Percentiles rank a stretch among this genome's conserved stretches.
Evolutionary conservation across 2,888 invertebrate genomes (phyloP).

Genomic region (Cancer borealis): DNA sequence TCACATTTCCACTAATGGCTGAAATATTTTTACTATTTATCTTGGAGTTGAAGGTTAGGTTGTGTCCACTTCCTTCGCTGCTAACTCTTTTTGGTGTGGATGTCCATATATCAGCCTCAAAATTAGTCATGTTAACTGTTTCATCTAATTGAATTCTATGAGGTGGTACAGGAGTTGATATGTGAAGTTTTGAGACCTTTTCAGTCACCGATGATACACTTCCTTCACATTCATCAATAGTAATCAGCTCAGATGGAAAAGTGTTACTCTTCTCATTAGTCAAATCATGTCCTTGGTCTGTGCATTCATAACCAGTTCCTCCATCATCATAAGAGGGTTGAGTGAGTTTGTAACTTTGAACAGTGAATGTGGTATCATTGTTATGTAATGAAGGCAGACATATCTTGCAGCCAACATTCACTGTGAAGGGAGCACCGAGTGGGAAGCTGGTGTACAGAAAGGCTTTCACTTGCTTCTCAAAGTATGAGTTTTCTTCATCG

Average conservation of each 20-base stretch:
- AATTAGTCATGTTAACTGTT: background rate
- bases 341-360: background rate
- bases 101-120: background rate
- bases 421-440: slow-evolving; percentile 61
- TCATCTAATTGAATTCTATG: background rate
- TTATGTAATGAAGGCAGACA: slow-evolving; percentile 13
- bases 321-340: background rate
- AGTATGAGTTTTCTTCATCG: background rate
- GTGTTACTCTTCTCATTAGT: background rate
- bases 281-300: background rate
- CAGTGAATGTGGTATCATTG: background rate
- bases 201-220: background rate
- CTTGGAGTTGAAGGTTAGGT: background rate
- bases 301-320: background rate
- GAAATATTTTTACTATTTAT: slow-evolving; percentile 41
- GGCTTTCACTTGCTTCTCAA: slow-evolving; percentile 49
- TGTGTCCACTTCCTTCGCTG: background rate
- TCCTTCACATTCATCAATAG: slow-evolving; percentile 42
- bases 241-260: background rate
- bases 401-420: slow-evolving; percentile 48
- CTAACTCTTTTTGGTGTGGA: slow-evolving; percentile 57
- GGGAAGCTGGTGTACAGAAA: slow-evolving; percentile 52
- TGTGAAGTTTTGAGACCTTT: slow-evolving; percentile 5
- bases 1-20: background rate
- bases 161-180: background rate